phyloP scores from a whole-genome alignment of 2,113 vertebrate species.

The Microcebus tavaratra region DNA sequence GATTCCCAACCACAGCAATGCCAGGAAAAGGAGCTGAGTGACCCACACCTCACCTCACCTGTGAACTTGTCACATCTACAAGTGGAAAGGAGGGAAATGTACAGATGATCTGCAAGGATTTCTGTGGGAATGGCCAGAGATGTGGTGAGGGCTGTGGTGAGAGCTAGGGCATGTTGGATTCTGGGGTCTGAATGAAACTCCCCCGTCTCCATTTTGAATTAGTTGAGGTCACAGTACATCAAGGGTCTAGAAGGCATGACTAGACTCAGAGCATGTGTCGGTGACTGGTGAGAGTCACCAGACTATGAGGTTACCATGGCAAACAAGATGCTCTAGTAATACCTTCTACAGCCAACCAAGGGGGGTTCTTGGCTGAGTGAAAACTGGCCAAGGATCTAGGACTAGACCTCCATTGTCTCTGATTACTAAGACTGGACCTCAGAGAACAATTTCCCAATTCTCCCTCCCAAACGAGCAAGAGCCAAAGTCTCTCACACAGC shows the following conservation, averaged over 20 bases:
- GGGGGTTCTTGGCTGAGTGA: neutral
- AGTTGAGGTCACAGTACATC: neutral
- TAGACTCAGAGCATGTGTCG: neutral
- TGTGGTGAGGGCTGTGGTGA: neutral
- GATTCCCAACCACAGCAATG: neutral
- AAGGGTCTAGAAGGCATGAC: neutral
- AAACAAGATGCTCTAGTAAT: neutral
- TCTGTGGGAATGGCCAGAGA: neutral
- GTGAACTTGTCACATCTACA: neutral
- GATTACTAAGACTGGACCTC: neutral
- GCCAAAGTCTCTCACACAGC: neutral
- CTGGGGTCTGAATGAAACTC: neutral
- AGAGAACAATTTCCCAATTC: neutral
- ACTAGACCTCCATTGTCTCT: neutral
- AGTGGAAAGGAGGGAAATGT: neutral
- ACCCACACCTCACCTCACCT: neutral
- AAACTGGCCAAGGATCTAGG: neutral
- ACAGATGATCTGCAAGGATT: neutral
- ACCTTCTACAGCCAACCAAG: neutral
- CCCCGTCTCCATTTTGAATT: neutral
- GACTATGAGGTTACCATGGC: neutral
- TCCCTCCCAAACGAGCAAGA: neutral
- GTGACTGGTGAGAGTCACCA: neutral
- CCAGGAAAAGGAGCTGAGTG: neutral
- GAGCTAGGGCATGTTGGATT: neutral